Evolutionary conservation across 1,140 invertebrate species (phyloP).

Genomic region (Bicyclus anynana): DNA sequence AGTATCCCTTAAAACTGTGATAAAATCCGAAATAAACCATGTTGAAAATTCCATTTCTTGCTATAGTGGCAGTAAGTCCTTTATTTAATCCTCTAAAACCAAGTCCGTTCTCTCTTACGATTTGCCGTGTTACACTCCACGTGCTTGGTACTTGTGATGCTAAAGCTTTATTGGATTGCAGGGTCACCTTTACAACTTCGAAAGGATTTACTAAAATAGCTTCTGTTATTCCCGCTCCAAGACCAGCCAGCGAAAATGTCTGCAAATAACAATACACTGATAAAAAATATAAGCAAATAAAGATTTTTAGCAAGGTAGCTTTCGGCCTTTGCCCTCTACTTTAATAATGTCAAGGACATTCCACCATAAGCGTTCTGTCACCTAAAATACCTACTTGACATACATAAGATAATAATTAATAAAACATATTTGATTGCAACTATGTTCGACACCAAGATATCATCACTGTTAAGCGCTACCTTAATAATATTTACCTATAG

Average conservation of each 20-base stretch:
- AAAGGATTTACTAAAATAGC: constrained; percentile 95
- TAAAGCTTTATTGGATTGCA: constrained; percentile 83
- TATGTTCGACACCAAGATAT: no score
- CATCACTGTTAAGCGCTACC: no score
- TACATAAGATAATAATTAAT: no score
- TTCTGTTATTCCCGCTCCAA: constrained; percentile 92
- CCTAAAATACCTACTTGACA: no score
- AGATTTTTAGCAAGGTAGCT: no score
- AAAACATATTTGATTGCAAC: no score
- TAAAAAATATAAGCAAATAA: no score
- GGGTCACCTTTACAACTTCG: constrained; percentile 94
- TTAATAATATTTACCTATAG: no score
- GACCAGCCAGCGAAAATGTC: constrained; percentile 91
- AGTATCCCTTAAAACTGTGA: constrained; percentile 89
- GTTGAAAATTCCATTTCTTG: constrained; percentile 93
- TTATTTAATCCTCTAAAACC: constrained; percentile 90
- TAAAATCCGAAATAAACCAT: constrained; percentile 97
- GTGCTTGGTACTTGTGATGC: constrained; percentile 83
- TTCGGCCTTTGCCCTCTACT: no score
- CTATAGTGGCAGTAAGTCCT: constrained; percentile 92
- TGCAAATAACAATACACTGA: constrained; percentile 63
- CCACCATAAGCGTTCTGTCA: no score
- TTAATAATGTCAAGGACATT: no score
- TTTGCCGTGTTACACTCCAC: constrained; percentile 86
- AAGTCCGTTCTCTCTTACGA: constrained; percentile 85